These are phyloP conservation scores for Vespertilio murinus DNA, from an alignment of 2,797 vertebrate genomes.

Conservation along the genomic window DNA sequence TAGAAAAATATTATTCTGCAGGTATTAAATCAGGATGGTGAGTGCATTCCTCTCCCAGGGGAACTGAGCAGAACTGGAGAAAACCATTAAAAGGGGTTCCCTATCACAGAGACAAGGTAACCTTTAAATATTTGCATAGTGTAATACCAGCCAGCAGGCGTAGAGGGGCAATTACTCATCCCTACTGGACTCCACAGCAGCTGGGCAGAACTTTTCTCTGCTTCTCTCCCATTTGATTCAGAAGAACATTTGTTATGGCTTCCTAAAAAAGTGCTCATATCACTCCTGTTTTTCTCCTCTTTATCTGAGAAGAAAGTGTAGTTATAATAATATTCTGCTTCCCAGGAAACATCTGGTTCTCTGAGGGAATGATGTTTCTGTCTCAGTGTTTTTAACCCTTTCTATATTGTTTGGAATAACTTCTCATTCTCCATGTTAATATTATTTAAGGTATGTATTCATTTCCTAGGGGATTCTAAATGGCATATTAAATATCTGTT, in stretches of 20 bases:
- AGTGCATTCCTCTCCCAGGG: not conserved
- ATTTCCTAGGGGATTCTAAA: not conserved
- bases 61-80: not conserved
- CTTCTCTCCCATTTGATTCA: not conserved
- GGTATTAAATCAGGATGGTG: slow-evolving; percentile 55
- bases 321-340: not conserved
- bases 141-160: not conserved
- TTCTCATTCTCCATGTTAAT: not conserved
- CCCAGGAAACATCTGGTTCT: not conserved
- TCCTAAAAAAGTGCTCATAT: not conserved
- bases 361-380: not conserved
- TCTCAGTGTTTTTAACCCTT: not conserved
- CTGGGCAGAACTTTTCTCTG: not conserved
- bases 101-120: slow-evolving; percentile 3
- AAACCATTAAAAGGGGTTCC: not conserved
- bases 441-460: not conserved
- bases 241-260: not conserved
- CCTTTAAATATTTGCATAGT: slow-evolving; percentile 54
- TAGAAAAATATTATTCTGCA: slow-evolving; percentile 56
- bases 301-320: not conserved
- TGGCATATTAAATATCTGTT: not conserved
- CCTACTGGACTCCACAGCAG: not conserved
- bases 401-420: not conserved
- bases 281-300: not conserved
- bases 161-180: not conserved